These are phyloP conservation scores for Falco berigora DNA, from an alignment of 2,797 vertebrate genomes.

Conservation along the genomic window DNA sequence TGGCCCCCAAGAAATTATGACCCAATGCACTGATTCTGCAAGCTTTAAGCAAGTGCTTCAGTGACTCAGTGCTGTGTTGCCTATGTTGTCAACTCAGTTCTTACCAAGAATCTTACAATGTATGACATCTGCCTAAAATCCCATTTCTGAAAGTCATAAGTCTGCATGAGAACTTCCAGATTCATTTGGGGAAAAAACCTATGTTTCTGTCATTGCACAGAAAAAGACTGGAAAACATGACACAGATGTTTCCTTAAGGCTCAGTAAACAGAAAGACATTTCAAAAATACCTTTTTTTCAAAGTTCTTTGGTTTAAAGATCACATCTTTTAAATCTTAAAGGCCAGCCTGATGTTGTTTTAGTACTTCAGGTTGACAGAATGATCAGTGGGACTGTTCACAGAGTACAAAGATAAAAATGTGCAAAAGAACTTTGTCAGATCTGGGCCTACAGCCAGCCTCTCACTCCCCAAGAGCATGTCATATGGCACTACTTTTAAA, in stretches of 20 bases:
- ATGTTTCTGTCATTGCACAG: background rate
- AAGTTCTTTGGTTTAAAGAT: background rate
- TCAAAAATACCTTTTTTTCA: background rate
- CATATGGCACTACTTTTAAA: slow-evolving; percentile 38
- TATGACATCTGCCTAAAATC: background rate
- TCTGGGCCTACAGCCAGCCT: slow-evolving; percentile 31
- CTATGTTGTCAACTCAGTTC: background rate
- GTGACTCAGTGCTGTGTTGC: background rate
- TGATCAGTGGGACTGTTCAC: slow-evolving; percentile 36
- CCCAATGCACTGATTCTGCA: background rate
- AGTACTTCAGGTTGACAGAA: background rate
- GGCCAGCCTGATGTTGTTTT: background rate
- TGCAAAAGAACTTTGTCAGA: slow-evolving; percentile 47
- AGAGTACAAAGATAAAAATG: slow-evolving; percentile 36
- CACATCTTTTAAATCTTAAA: background rate
- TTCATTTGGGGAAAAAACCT: background rate
- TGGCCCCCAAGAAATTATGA: background rate
- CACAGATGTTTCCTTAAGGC: background rate
- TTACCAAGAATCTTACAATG: background rate
- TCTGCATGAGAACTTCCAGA: background rate
- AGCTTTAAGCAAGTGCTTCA: background rate
- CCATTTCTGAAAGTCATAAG: background rate
- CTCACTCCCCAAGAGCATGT: slow-evolving; percentile 2
- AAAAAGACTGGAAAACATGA: background rate
- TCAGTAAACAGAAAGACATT: background rate